Base-by-base conservation (phyloP, 2,888 invertebrate species). In the Pantelozetes paolii region DNA sequence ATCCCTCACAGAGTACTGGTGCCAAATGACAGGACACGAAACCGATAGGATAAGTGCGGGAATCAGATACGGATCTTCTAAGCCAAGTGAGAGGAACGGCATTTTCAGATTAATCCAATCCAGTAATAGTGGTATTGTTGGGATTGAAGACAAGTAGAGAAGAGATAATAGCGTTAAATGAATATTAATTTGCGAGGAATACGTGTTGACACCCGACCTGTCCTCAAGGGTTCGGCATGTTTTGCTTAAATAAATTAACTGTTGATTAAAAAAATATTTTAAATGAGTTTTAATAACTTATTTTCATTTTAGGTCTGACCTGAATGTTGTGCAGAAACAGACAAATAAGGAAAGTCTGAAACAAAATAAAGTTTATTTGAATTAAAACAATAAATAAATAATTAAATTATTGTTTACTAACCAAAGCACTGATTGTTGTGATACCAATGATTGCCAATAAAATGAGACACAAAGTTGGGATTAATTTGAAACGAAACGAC, bases 101-200 rank as follows among this genome's bases (percentile, higher is more conserved):
- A 69, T 40, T 69, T 28, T 1, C 0, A 69, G 45, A 15, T 69
- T 69, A 26, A 69, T 20, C 69, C 69, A 69, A 45, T 69, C 69
- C 28, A 69, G n/a, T 11, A 69, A 23, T 23, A 69, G 26, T 28
- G 69, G 69, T 26, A 69, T 69, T 69, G 69, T 42, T 1, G 69
- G 69, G 20, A 69, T 42, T 8, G 45, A 40, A 40, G 45, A 69
- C 2, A 69, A 42, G 18, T 42, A 69, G 9, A 69, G 45, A 13
- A 69, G 69, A 0, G 42, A 20, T 28, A 69, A 69, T 13, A 69
- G 18, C 8, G 69, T 69, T 40, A 69, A 36, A 18, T 69, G 69
- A 3, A 69, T 13, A 23, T 69, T 23, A 26, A 26, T 40, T 26
- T 40, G 45, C 15, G 36, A 28, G 2, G 45, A 40, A 42, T 45